Evolutionary conservation across 2,888 invertebrate genomes (phyloP).

Genomic region (Sinhomidia bicolor): DNA sequence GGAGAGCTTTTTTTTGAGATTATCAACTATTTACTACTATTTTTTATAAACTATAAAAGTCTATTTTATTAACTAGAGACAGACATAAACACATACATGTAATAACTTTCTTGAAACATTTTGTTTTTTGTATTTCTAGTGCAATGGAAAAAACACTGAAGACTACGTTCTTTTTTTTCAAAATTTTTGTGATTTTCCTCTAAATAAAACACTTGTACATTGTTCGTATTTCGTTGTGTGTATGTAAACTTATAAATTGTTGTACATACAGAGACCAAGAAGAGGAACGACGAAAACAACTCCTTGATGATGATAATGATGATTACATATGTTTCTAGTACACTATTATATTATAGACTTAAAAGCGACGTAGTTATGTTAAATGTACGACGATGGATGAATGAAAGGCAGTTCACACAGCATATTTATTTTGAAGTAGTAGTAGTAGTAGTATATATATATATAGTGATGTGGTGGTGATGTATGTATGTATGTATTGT

Average conservation of each 20-base stretch:
- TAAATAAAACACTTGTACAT: neutral
- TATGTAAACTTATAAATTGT: neutral
- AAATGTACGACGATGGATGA: slow-evolving; percentile 38
- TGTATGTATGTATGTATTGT: neutral
- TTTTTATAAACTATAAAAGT: neutral
- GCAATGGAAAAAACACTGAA: slow-evolving; percentile 16
- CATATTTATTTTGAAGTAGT: slow-evolving; percentile 4
- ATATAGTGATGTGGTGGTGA: too few relatives aligned
- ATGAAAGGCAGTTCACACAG: slow-evolving; percentile 65
- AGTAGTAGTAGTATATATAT: neutral
- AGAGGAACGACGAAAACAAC: neutral
- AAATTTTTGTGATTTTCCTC: neutral
- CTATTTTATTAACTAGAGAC: neutral
- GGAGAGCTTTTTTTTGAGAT: neutral
- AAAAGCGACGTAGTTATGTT: neutral
- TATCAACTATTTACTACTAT: neutral
- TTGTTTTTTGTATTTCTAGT: neutral
- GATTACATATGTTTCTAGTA: too few relatives aligned
- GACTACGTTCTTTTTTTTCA: neutral
- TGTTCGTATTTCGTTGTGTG: neutral
- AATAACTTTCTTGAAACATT: neutral
- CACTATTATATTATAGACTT: too few relatives aligned
- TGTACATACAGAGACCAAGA: neutral
- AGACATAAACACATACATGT: neutral
- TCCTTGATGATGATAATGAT: neutral